phyloP scores from a whole-genome alignment of 2,797 vertebrate species.

The Octomys mimax region DNA sequence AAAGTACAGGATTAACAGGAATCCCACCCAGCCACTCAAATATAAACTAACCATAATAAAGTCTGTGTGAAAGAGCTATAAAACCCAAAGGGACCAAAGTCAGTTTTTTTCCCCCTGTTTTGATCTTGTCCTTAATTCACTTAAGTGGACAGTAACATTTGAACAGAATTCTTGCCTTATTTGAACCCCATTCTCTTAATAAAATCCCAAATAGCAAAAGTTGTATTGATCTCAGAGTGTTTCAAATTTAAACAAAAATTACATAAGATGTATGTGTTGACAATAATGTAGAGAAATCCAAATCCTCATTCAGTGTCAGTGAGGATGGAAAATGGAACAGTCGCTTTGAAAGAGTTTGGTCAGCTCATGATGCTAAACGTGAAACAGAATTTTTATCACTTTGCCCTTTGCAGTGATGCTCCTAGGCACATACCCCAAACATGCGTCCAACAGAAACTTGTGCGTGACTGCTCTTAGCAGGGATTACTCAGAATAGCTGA shows the following conservation, averaged over 20 bases:
- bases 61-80: not conserved
- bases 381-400: not conserved
- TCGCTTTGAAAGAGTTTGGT: not conserved
- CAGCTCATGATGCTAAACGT: not conserved
- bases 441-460: not conserved
- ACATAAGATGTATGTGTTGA: conserved; percentile 17
- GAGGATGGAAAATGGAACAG: not conserved
- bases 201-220: not conserved
- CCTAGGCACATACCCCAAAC: not conserved
- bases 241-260: conserved; percentile 32
- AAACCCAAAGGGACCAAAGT: not conserved
- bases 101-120: conserved; percentile 14
- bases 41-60: not conserved
- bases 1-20: not conserved
- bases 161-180: not conserved
- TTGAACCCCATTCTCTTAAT: not conserved
- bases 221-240: not conserved
- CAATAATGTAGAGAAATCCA: not conserved
- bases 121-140: not conserved
- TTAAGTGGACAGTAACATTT: not conserved
- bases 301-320: not conserved
- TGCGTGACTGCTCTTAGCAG: not conserved
- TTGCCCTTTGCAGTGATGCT: not conserved
- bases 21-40: not conserved
- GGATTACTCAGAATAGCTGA: not conserved